Evolutionary conservation across 2,888 invertebrate species (phyloP).

Genomic region (Patella pellucida): DNA sequence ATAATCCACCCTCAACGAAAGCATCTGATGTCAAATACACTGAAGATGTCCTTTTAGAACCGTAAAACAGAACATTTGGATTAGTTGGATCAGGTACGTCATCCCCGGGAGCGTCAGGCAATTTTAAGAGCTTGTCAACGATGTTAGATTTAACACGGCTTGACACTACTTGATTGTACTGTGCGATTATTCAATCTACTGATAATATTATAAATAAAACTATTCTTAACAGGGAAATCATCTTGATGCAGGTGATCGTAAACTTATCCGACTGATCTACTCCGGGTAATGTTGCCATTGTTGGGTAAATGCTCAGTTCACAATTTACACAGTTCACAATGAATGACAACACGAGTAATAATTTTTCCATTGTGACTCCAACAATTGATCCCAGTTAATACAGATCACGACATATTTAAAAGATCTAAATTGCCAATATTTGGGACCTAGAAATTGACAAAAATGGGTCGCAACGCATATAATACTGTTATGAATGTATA

Average conservation of each 20-base stretch:
- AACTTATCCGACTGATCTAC: constrained; percentile 17
- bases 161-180: constrained; percentile 7
- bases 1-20: constrained; percentile 18
- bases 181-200: constrained; percentile 16
- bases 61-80: constrained; percentile 20
- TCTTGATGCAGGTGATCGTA: constrained; percentile 14
- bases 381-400: no score
- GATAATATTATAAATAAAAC: constrained; percentile 25
- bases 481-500: no score
- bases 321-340: no score
- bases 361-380: no score
- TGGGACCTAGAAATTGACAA: no score
- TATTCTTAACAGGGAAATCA: constrained; percentile 2
- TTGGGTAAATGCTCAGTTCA: constrained; percentile 18
- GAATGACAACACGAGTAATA: no score
- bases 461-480: no score
- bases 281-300: no score
- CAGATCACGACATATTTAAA: no score
- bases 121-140: constrained; percentile 23
- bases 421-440: no score
- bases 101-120: constrained; percentile 25
- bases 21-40: constrained; percentile 26
- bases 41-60: constrained; percentile 15
- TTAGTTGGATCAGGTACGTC: constrained; percentile 14
- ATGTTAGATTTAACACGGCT: constrained; percentile 17